Conservation (phyloP, 1,140 invertebrate genomes). For the Drosophila bocqueti region DNA sequence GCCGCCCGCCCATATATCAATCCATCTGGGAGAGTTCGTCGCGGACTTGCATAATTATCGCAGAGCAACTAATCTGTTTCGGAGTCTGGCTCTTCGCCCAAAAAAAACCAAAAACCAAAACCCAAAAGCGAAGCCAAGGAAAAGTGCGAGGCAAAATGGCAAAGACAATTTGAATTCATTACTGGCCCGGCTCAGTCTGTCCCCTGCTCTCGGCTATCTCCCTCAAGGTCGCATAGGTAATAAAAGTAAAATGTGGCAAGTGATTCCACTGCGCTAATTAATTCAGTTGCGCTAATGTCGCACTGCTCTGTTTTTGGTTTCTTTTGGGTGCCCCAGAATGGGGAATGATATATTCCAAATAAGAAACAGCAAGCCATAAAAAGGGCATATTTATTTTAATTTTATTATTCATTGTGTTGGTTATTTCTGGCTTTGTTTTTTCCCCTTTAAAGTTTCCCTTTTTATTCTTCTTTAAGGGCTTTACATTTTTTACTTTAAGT, state of each 20-base stretch:
- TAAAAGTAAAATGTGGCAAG: conserved; percentile 65
- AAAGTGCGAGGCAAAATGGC: conserved; percentile 60
- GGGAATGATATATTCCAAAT: conserved; percentile 10
- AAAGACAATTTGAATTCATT: conserved; percentile 63
- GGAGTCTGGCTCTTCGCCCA: conserved; percentile 19
- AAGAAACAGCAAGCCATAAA: conserved; percentile 7
- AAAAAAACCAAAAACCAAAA: neutral
- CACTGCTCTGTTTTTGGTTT: conserved; percentile 40
- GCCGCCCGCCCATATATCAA: conserved; percentile 37
- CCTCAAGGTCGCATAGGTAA: conserved; percentile 71
- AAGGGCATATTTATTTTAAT: conserved; percentile 9
- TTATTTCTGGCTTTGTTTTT: neutral
- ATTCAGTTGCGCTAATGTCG: conserved; percentile 81
- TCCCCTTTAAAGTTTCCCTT: neutral
- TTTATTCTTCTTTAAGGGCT: conserved; percentile 11
- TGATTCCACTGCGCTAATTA: conserved; percentile 72
- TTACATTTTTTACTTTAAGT: neutral
- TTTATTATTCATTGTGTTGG: neutral
- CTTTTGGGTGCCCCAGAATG: conserved; percentile 25
- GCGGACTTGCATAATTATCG: conserved; percentile 65
- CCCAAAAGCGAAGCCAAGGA: conserved; percentile 20
- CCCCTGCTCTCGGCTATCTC: conserved; percentile 42
- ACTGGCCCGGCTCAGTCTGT: conserved; percentile 38
- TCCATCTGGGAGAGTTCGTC: conserved; percentile 34
- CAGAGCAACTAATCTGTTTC: conserved; percentile 25